Base-by-base conservation (phyloP, 2,113 vertebrate species). In the Conger conger region DNA sequence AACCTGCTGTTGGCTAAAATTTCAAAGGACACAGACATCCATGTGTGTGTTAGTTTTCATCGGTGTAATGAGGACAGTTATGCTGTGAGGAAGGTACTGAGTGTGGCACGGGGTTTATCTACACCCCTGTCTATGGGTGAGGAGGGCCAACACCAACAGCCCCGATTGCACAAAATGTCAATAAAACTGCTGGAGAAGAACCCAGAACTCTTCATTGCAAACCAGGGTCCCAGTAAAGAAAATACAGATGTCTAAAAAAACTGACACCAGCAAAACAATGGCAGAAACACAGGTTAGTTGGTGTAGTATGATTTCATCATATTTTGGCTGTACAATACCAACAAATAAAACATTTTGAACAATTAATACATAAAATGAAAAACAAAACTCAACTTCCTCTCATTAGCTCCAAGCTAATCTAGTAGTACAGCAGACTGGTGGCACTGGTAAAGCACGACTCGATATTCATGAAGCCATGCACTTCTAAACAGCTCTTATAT, bases 281-380 rank as follows among this genome's bases (percentile, higher is more conserved):
- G 53, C 53, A 84, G 77, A 63, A 79, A 84, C 76, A 78, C 73
- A 50, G 27, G n/a, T 4, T 27, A 81, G 42, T n/a, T 42, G n/a
- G n/a, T 30, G 27, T 73, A 33, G 68, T 73, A 13, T 73, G 81
- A 82, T 63, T 3, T 33, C 20, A 18, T 68, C 36, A 38, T 60
- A 82, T 82, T 82, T 38, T 82, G 54, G 57, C 33, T 36, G 35
- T 63, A 63, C 50, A 38, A 40, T 40, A 68, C 57, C 81, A 82
- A 27, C 16, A 63, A 60, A 50, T 38, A 76, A 16, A 83, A 83
- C 82, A 76, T 35, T 76, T 53, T 13, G 79, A 50, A 80, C 80
- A 82, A 16, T 82, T 35, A 57, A 36, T 57, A 82, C 36, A 30
- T 23, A 45, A 83, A 83, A 73, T 40, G 50, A 33, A 80, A 82